Evolutionary conservation across 1,140 invertebrate species (phyloP).

Genomic region (Stenopsyche tienmushanensis): DNA sequence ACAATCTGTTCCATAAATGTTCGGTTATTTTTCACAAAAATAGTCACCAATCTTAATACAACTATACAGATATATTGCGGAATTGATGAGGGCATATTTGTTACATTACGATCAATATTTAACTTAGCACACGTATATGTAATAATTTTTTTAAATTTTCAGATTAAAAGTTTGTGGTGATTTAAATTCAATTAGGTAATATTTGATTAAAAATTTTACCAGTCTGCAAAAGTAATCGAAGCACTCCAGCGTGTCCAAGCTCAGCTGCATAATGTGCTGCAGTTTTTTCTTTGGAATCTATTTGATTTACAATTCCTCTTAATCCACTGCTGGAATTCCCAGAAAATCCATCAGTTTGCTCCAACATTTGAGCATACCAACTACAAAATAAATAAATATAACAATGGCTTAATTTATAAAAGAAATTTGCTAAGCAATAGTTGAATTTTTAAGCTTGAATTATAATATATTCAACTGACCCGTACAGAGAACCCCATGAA

Average conservation of each 20-base stretch:
- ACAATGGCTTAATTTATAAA: background rate
- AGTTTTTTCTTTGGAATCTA: constrained; percentile 21
- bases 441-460: background rate
- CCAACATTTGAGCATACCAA: constrained; percentile 40
- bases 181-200: background rate
- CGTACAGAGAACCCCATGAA: constrained; percentile 36
- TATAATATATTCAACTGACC: constrained; percentile 19
- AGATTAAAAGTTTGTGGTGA: background rate
- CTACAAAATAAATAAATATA: constrained; percentile 21
- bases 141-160: background rate
- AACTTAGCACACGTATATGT: background rate
- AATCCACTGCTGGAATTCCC: constrained; percentile 4
- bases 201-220: constrained; percentile 21
- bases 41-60: constrained; percentile 7
- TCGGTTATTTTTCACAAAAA: too few relatives aligned
- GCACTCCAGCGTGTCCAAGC: constrained; percentile 34
- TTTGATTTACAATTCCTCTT: constrained; percentile 10
- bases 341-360: constrained; percentile 36
- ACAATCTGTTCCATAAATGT: constrained; percentile 23
- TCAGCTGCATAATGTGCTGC: constrained; percentile 39
- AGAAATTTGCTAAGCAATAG: too few relatives aligned
- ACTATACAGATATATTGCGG: background rate
- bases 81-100: background rate
- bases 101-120: background rate
- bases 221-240: constrained; percentile 33